Percentiles rank a stretch among this genome's conserved stretches.
phyloP scores from a whole-genome alignment of 2,888 invertebrate genomes.

The Iselma pallidipennis region DNA sequence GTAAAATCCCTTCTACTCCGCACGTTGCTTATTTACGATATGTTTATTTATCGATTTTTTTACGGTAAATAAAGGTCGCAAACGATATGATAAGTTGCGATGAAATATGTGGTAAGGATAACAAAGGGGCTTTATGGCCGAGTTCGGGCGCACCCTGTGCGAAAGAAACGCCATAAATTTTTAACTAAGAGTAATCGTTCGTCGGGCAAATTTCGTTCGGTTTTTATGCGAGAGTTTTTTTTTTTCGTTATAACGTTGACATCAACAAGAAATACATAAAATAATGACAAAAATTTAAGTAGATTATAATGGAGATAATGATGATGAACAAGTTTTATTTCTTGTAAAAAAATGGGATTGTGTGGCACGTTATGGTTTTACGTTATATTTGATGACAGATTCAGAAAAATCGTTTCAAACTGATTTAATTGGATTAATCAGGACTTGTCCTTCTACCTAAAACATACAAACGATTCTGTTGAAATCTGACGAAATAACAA shows the following conservation, averaged over 20 bases:
- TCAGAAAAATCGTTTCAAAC: no score
- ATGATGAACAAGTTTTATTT: no score
- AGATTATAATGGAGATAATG: no score
- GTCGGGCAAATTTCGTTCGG: not conserved
- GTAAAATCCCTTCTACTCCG: not conserved
- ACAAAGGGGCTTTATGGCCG: conserved; percentile 9
- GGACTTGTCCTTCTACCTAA: no score
- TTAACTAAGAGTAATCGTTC: conserved; percentile 12
- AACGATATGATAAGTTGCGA: conserved; percentile 22
- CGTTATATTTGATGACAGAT: no score
- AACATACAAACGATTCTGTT: not conserved
- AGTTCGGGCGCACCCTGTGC: not conserved
- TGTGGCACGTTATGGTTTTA: no score
- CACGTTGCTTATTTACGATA: conserved; percentile 13
- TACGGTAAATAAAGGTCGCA: conserved; percentile 14
- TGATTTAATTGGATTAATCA: no score
- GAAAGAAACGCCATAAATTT: conserved; percentile 18
- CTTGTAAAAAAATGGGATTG: no score
- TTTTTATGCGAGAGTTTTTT: not conserved
- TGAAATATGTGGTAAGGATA: conserved; percentile 25
- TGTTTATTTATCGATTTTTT: conserved; percentile 24
- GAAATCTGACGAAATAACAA: not conserved
- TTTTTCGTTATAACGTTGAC: no score
- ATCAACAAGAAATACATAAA: no score
- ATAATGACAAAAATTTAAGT: no score